phyloP scores from a whole-genome alignment of 2,113 vertebrate species.

The Hemicordylus capensis region DNA sequence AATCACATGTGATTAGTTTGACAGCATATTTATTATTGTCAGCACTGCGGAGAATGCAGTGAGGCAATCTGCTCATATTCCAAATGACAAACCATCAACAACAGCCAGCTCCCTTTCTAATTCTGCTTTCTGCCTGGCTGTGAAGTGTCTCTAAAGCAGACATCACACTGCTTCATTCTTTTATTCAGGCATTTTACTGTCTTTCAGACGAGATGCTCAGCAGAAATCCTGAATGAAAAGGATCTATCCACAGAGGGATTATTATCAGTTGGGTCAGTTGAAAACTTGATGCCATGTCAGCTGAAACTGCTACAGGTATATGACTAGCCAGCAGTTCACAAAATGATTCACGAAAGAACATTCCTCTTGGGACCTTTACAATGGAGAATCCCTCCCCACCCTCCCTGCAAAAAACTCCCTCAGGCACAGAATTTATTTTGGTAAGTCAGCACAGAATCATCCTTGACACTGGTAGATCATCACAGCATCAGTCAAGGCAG shows the following conservation, averaged over 20 bases:
- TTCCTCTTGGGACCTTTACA: too few relatives aligned
- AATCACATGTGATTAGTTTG: constrained; percentile 6
- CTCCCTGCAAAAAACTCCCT: too few relatives aligned
- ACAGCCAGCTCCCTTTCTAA: constrained; percentile 17
- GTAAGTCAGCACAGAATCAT: too few relatives aligned
- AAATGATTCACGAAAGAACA: too few relatives aligned
- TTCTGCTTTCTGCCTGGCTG: constrained; percentile 11
- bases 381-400: too few relatives aligned
- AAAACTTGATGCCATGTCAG: too few relatives aligned
- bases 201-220: neutral
- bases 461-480: too few relatives aligned
- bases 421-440: too few relatives aligned
- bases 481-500: too few relatives aligned
- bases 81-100: constrained; percentile 7
- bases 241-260: neutral
- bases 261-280: neutral
- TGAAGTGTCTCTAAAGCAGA: constrained; percentile 1
- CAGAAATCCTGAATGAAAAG: neutral
- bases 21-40: neutral
- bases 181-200: constrained; percentile 2
- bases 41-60: constrained; percentile 24
- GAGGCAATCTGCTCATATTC: constrained; percentile 27
- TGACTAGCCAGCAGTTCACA: too few relatives aligned
- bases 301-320: too few relatives aligned
- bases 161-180: neutral